Conservation (phyloP, 2,888 invertebrate species). For the Cremastinae sp. region DNA sequence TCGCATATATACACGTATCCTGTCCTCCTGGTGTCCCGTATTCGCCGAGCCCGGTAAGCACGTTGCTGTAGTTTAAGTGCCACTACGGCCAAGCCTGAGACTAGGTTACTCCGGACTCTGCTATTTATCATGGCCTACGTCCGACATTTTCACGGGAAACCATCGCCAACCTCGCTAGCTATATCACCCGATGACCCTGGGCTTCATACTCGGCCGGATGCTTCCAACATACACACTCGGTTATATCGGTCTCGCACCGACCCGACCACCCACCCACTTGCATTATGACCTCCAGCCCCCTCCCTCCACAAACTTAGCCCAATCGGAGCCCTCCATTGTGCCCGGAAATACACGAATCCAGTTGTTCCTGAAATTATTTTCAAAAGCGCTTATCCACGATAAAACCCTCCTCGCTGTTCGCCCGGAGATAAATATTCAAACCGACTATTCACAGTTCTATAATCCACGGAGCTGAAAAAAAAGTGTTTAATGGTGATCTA, state of each 20-base stretch:
- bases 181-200: slow-evolving; percentile 26
- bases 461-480: too few relatives aligned
- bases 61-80: slow-evolving; percentile 73
- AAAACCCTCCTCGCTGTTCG: neutral
- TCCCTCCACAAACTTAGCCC: slow-evolving; percentile 6
- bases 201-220: slow-evolving; percentile 8
- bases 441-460: too few relatives aligned
- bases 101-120: slow-evolving; percentile 60
- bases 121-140: slow-evolving; percentile 69
- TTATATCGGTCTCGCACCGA: slow-evolving; percentile 34
- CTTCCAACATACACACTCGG: slow-evolving; percentile 22
- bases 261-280: slow-evolving; percentile 13
- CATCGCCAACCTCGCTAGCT: slow-evolving; percentile 48
- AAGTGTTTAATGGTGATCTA: too few relatives aligned
- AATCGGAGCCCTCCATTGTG: neutral
- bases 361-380: slow-evolving; percentile 3
- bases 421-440: too few relatives aligned
- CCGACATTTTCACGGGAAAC: slow-evolving; percentile 61
- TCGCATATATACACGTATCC: slow-evolving; percentile 4
- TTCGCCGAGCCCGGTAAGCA: slow-evolving; percentile 35
- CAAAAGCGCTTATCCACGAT: slow-evolving; percentile 21
- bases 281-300: slow-evolving; percentile 19
- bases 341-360: neutral
- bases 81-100: slow-evolving; percentile 52
- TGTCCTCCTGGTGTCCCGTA: slow-evolving; percentile 14